Percentiles rank a stretch among this genome's conserved stretches.
Evolutionary conservation across 1,140 invertebrate species (phyloP).

Genomic region (Sycobia sp.): DNA sequence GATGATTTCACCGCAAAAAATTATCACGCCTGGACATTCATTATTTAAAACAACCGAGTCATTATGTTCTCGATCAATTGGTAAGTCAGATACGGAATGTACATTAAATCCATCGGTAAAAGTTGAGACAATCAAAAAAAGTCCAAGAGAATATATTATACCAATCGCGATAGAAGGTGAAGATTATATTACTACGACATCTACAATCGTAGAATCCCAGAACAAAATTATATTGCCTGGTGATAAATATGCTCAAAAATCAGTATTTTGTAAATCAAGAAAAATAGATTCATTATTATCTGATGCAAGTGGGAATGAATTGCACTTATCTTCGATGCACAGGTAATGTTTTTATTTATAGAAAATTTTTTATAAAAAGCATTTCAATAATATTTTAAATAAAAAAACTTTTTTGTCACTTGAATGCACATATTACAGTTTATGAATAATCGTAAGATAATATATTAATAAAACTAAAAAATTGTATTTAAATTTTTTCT

Average conservation of each 20-base stretch:
- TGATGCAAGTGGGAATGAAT: slow-evolving; percentile 75
- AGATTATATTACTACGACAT: slow-evolving; percentile 80
- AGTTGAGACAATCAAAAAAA: slow-evolving; percentile 81
- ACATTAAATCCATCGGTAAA: slow-evolving; percentile 61
- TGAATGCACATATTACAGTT: no score
- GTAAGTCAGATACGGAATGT: slow-evolving; percentile 71
- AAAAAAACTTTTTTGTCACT: no score
- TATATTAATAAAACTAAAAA: no score
- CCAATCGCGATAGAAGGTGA: slow-evolving; percentile 88
- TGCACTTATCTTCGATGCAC: slow-evolving; percentile 63
- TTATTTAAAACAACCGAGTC: slow-evolving; percentile 57
- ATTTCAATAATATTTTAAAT: no score
- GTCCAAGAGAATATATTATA: slow-evolving; percentile 87
- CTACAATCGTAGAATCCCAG: slow-evolving; percentile 74
- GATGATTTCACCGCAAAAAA: slow-evolving; percentile 57
- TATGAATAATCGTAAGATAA: no score
- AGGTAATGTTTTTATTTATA: slow-evolving; percentile 47
- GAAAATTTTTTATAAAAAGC: no score
- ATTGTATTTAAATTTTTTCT: no score
- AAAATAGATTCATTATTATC: slow-evolving; percentile 56
- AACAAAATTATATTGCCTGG: slow-evolving; percentile 65
- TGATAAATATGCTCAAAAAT: slow-evolving; percentile 43
- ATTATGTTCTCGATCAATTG: slow-evolving; percentile 71
- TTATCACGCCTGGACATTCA: slow-evolving; percentile 56
- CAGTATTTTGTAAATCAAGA: slow-evolving; percentile 56